Percentiles rank a stretch among this genome's conserved stretches.
These are phyloP conservation scores for Tachysurus fulvidraco DNA, from an alignment of 2,113 vertebrate genomes.

Conservation along the genomic window DNA sequence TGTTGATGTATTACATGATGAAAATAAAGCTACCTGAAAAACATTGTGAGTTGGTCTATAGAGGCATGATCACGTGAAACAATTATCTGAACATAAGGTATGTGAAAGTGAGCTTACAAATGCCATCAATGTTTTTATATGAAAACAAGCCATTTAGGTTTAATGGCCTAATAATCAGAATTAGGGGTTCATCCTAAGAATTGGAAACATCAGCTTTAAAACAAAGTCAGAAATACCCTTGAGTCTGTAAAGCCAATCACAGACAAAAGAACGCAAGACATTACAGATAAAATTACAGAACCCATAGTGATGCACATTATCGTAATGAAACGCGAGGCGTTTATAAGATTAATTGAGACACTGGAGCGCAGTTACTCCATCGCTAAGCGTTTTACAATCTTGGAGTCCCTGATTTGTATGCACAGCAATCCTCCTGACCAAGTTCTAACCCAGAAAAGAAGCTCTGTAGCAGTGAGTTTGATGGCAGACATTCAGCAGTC, in stretches of 20 bases:
- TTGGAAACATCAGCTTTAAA: not conserved
- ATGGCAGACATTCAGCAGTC: not conserved
- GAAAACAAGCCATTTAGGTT: not conserved
- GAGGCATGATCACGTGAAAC: not conserved
- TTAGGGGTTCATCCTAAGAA: not conserved
- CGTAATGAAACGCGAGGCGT: not conserved
- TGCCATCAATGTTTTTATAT: not conserved
- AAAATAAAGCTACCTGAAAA: not conserved
- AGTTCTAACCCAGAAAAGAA: constrained; percentile 10
- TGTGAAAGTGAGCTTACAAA: not conserved
- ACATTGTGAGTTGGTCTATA: not conserved
- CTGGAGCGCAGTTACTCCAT: constrained; percentile 1
- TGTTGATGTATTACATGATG: not conserved
- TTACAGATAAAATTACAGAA: constrained; percentile 16
- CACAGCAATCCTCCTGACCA: constrained; percentile 1
- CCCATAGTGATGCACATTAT: constrained; percentile 5
- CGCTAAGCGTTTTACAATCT: not conserved
- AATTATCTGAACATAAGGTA: not conserved
- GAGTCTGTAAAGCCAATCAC: not conserved
- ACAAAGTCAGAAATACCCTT: not conserved
- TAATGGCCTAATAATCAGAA: not conserved
- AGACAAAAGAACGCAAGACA: not conserved
- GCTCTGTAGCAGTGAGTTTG: not conserved
- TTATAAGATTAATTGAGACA: constrained; percentile 18
- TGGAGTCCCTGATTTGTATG: constrained; percentile 13